Base-by-base conservation (phyloP, 2,797 vertebrate species). In the Malurus leucopterus region DNA sequence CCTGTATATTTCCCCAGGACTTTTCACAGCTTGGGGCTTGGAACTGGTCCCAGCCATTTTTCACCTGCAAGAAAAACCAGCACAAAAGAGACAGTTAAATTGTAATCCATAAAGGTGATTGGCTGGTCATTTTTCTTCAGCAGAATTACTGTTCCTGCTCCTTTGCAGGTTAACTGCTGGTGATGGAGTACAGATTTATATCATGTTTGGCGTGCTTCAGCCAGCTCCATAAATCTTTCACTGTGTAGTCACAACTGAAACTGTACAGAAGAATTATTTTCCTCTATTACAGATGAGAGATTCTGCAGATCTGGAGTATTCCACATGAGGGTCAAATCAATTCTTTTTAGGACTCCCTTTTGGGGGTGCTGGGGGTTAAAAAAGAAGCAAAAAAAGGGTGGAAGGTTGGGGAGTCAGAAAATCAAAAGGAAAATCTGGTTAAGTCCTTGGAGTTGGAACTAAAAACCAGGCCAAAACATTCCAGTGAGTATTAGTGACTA, bases 1-100 rank as follows among this genome's bases (percentile, higher is more conserved):
- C 41, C 53, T 30, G 4, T n/a, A 0, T 69, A 30, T 70, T 75
- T 87, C 64, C 13, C 7, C 7, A 13, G 30, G 59, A 61, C 46
- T 78, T 62, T 43, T 96, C 85, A 96, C 58, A 97, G 72, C 84
- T 80, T 96, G 73, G 96, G 24, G 20, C 63, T 91, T 64, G 74
- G 24, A 29, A 97, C 96, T 61, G 99, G 99, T 77, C 99, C 99
- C 62, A 98, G 79, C 99, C 99, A 99, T 95, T 98, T 98, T 95
- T 99, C 98, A 90, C 99, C 99, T 99, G 94, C 69, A 97, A 90
- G 43, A 84, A 49, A 84, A 88, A 85, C 29, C 36, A 84, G 49
- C 19, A 88, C 29, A 59, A 26, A 62, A 85, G 36, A 89, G 61
- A 59, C 54, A 65, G 43, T 86, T 88, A 68, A 70, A 77, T n/a